These are phyloP conservation scores for Lanistes nyassanus DNA, from an alignment of 1,140 invertebrate genomes.

Conservation along the genomic window DNA sequence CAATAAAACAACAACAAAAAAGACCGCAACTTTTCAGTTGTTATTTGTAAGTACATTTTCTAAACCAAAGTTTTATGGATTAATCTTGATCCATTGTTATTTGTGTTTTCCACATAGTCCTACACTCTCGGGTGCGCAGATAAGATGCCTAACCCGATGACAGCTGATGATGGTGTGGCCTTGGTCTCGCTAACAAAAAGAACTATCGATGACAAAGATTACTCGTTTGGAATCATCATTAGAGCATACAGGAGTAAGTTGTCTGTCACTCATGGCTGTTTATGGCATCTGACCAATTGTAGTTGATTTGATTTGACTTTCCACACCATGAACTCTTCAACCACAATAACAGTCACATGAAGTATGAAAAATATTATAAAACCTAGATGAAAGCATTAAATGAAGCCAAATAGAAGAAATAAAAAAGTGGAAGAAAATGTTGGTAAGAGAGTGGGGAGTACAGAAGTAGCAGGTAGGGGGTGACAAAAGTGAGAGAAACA, in stretches of 20 bases:
- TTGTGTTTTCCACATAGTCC: constrained; percentile 9
- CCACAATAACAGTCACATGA: no score
- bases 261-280: not conserved
- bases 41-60: not conserved
- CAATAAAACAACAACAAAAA: not conserved
- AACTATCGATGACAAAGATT: constrained; percentile 7
- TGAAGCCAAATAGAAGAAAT: no score
- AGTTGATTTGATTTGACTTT: no score
- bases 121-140: constrained; percentile 1
- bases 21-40: not conserved
- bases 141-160: not conserved
- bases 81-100: not conserved
- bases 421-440: no score
- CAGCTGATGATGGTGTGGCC: not conserved
- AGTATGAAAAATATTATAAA: no score
- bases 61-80: not conserved
- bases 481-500: no score
- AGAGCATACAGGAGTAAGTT: constrained; percentile 13
- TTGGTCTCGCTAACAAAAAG: not conserved
- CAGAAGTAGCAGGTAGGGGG: no score
- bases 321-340: no score
- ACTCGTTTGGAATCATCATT: constrained; percentile 12
- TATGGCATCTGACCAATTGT: no score
- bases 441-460: no score
- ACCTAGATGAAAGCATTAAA: no score